phyloP scores from a whole-genome alignment of 1,140 invertebrate genomes.

The Lamellibrachia luymesi region DNA sequence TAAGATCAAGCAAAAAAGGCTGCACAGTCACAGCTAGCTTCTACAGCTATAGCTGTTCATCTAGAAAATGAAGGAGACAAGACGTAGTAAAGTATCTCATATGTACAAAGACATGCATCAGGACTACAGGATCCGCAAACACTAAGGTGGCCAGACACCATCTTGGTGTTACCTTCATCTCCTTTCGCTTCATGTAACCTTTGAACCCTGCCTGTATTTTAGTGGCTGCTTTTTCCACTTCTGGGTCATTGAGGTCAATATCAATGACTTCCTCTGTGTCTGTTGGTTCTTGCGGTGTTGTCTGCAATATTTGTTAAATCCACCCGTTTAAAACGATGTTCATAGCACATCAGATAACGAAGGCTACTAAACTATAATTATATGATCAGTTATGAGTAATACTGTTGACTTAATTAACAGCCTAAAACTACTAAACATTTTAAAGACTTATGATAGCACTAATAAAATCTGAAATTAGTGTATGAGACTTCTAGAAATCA shows the following conservation, averaged over 20 bases:
- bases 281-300: conserved; percentile 2
- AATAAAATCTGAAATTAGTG: too few relatives aligned
- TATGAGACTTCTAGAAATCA: too few relatives aligned
- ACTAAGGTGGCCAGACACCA: not conserved
- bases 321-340: not conserved
- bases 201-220: conserved; percentile 47
- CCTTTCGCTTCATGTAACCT: conserved; percentile 40
- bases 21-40: not conserved
- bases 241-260: conserved; percentile 41
- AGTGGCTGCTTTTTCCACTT: conserved; percentile 41
- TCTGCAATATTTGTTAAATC: not conserved
- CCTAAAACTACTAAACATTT: too few relatives aligned
- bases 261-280: conserved; percentile 25
- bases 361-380: not conserved
- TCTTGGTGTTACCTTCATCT: conserved; percentile 21
- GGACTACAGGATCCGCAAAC: not conserved
- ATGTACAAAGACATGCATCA: not conserved
- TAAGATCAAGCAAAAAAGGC: not conserved
- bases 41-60: not conserved
- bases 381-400: too few relatives aligned
- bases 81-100: not conserved
- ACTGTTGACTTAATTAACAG: too few relatives aligned
- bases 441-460: too few relatives aligned
- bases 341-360: not conserved
- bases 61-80: not conserved